A percentile compares a stretch with the other conserved stretches of the same genome.
Conservation (phyloP, 2,113 vertebrate genomes). For the Phyllopteryx taeniolatus region DNA sequence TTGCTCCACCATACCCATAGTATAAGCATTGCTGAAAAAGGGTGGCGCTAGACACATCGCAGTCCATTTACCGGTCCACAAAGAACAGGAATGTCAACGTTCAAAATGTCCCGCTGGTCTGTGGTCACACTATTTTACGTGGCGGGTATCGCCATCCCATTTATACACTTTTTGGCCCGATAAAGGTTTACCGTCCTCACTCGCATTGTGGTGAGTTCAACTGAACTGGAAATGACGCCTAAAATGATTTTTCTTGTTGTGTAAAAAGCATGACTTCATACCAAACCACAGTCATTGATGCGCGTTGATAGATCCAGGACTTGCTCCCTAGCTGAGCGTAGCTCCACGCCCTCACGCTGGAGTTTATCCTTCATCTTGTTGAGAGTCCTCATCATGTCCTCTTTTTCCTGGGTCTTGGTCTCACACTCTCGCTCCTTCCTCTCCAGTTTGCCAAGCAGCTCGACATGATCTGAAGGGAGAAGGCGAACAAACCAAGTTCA, state of each 20-base stretch:
- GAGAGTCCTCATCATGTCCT: constrained; percentile 98
- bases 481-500: background rate
- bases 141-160: too few relatives aligned
- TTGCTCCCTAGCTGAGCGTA: constrained; percentile 88
- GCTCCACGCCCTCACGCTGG: constrained; percentile 89
- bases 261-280: constrained; percentile 56
- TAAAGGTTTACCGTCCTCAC: background rate
- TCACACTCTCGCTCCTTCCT: constrained; percentile 94
- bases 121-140: too few relatives aligned
- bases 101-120: too few relatives aligned
- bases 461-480: constrained; percentile 78
- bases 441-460: constrained; percentile 85
- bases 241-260: background rate
- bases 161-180: too few relatives aligned
- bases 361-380: constrained; percentile 99
- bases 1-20: too few relatives aligned
- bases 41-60: too few relatives aligned
- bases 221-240: background rate
- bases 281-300: constrained; percentile 80
- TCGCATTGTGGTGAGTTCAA: background rate
- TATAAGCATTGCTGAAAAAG: too few relatives aligned
- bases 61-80: too few relatives aligned
- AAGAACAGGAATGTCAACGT: too few relatives aligned
- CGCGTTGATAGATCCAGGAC: constrained; percentile 84
- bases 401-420: constrained; percentile 92